Percentiles rank a stretch among this genome's conserved stretches.
phyloP scores from a whole-genome alignment of 1,140 invertebrate species.

The Phortica variegata region DNA sequence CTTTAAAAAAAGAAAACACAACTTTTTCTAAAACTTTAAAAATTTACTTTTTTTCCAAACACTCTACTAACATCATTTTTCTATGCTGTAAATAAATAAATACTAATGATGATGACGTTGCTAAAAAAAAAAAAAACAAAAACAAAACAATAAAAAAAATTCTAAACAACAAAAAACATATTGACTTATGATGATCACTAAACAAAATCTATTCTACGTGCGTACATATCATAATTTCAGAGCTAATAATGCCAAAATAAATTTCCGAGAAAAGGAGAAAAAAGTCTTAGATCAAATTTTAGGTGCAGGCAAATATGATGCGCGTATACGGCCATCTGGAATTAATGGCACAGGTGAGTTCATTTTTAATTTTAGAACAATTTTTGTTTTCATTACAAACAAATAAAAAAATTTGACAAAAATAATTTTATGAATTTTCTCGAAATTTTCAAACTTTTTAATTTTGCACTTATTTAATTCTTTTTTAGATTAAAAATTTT shows the following conservation, averaged over 20 bases:
- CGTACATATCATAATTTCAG: constrained; percentile 59
- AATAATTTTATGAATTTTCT: not conserved
- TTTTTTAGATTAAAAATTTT: not conserved
- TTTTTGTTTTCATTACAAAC: not conserved
- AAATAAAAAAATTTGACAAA: not conserved
- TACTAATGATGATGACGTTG: not conserved
- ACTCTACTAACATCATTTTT: not conserved
- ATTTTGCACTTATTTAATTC: too few relatives aligned
- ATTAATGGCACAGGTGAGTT: constrained; percentile 87
- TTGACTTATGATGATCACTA: not conserved
- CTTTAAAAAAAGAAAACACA: constrained; percentile 8
- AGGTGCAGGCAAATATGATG: constrained; percentile 86
- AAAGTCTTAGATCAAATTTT: constrained; percentile 90
- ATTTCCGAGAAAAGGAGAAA: constrained; percentile 92
- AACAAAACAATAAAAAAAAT: constrained; percentile 11
- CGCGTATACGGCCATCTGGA: constrained; percentile 86
- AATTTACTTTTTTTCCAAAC: too few relatives aligned
- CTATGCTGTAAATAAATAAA: not conserved
- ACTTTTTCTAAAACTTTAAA: not conserved
- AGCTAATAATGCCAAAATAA: constrained; percentile 71
- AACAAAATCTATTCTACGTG: constrained; percentile 48
- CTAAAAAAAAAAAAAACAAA: constrained; percentile 20
- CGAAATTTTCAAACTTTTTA: not conserved
- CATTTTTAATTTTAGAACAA: not conserved
- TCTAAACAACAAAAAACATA: constrained; percentile 6